Evolutionary conservation across 2,888 invertebrate species (phyloP), one percentile per base, ranked within the genome.

Genomic region (Rhogogaster chlorosoma): DNA sequence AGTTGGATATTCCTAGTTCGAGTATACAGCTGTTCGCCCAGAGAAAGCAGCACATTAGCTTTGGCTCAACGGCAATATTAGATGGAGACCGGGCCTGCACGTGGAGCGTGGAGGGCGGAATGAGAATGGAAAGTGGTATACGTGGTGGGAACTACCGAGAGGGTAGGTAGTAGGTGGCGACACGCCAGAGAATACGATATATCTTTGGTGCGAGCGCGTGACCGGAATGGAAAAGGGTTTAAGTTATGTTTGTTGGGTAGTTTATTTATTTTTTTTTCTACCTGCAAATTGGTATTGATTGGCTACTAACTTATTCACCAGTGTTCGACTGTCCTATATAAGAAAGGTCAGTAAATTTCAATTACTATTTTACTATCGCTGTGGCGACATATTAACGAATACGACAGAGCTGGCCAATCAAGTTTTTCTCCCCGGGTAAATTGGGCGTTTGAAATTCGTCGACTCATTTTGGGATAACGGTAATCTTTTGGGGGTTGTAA

Each of bases 151-250:
- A 64, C 83, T 45, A 42, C 80, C 38, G 57, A 64, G 61, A 80
- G 38, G 80, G 80, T 26, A 18, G 36, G 80, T 26, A 29, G 53
- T 64, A 70, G 88, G 71, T 86, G 88, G 87, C 87, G 89, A 86
- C 89, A 89, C 90, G 88, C 86, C 70, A 26, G 57, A 89, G 89
- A 90, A 91, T 90, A 90, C 91, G 89, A 91, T 91, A 93, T 92
- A 93, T 92, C 92, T 93, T 90, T 89, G 89, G 88, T 88, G 89
- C 88, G 87, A 57, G 78, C 92, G 92, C 93, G 93, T 93, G 93
- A 91, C 90, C 89, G 89, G 93, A 92, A 92, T 93, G 87, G 87
- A 86, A 89, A 86, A 88, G 88, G 89, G 90, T 93, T 92, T 91
- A 91, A 92, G 91, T 92, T 91, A 70, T 83, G 67, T 83, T 83